Base-by-base conservation (phyloP, 1,140 invertebrate species). In the Heliconius congener region DNA sequence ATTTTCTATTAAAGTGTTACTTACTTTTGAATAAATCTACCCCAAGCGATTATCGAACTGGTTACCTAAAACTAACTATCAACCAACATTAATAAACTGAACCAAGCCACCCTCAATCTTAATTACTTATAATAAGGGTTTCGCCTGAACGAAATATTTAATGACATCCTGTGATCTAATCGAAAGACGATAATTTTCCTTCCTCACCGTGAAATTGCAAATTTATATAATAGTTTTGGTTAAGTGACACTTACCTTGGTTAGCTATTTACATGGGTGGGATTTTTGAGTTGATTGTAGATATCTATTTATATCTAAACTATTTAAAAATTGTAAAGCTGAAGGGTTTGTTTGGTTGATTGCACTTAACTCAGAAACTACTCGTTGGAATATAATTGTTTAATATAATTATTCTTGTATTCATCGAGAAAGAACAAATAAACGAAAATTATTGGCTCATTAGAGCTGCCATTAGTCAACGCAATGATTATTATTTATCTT, bases 61-160 rank as follows among this genome's bases (percentile, higher is more conserved):
- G 55, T n/a, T 23, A 57, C 55, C 55, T 57, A 57, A 5, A 1
- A 8, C 60, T 66, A 66, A 66, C 60, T 30, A 37, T 30, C 3
- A 30, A 66, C 4, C 13, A 66, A 66, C 9, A 13, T 66, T 5
- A 66, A 66, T 30, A 60, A 23, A 60, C 55, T 11, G n/a, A n/a
- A 60, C 55, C 8, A 23, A 60, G n/a, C 55, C 8, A 3, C 23
- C 11, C 60, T 66, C 27, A 66, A 66, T 27, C 60, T 66, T 66
- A 66, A 66, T 66, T 13, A 66, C 60, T 27, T 23, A 13, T 27
- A 46, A 46, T 46, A 66, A 66, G 11, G 27, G 60, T 66, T 30
- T 66, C 60, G 60, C 60, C 60, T 30, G 60, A 66, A 66, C 60
- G 60, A 66, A 66, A 66, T 66, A 30, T 66, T 66, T 66, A 66